Evolutionary conservation across 2,797 vertebrate species (phyloP), one percentile per base, ranked within the genome.

Genomic region (Notolepis coatsorum): DNA sequence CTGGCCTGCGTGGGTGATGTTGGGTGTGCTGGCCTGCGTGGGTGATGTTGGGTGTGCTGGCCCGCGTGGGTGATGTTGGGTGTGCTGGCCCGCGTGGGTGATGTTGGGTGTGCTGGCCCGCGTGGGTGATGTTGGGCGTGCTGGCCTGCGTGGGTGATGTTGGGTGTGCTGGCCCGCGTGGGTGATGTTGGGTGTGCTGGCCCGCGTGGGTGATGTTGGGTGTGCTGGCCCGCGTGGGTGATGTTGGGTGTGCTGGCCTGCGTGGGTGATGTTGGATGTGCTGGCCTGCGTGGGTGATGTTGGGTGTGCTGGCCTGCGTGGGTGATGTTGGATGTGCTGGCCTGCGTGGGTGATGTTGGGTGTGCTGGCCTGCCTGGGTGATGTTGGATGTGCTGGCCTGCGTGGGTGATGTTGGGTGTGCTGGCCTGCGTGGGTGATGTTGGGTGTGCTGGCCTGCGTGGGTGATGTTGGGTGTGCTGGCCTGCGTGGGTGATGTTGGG

Each of bases 341-440:
- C 39, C 0, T 68, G 67, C 13, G 82, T 83, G 84, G 82, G 81
- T 63, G 43, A 69, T 56, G 70, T 51, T 65, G 83, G 79, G 77
- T 73, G 81, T 79, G 84, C 71, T 68, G 3, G 72, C 39, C 0
- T 68, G 67, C 13, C 81, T 83, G 84, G 82, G 81, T 63, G 43
- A 69, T 56, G 70, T 51, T 65, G 83, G 79, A 77, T 73, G 81
- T 79, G 84, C 71, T 68, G 3, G 72, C 39, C 0, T 68, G 67
- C 13, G 82, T 83, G 84, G 82, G 81, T 63, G 43, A 69, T 56
- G 70, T 51, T 65, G 83, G 79, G 77, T 73, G 81, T 79, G 84
- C 71, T 68, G 3, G 72, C 39, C 0, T 68, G 67, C 13, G 82
- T 83, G 84, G 82, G 81, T 63, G 43, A 69, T 56, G 70, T 51